Base-by-base conservation (phyloP, 2,113 vertebrate species). In the Bufo bufo region DNA sequence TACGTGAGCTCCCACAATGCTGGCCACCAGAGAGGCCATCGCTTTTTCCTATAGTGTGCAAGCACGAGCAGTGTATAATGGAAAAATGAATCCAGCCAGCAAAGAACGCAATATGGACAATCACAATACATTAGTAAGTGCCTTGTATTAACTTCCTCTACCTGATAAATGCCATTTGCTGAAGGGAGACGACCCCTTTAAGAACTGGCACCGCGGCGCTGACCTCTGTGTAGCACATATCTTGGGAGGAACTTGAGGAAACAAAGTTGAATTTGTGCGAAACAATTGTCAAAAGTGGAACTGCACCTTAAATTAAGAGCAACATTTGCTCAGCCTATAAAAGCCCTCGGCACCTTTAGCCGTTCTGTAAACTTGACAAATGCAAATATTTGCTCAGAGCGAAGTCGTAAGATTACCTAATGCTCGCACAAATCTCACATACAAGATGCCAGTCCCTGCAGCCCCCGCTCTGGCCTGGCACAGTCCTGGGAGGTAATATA, bases 351-450 rank as follows among this genome's bases (percentile, higher is more conserved):
- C 71, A 61, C 78, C 78, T 87, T 74, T 74, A 74, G 54, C 45
- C 59, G 13, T 74, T 75, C 66, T 87, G 82, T 33, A 87, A 75
- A 74, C 54, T 77, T n/a, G 13, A 50, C 54, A 75, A 75, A 88
- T 77, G 69, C 79, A 83, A 88, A 88, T 88, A 88, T 88, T 88
- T 88, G 69, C 79, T 75, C 80, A 88, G 56, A 88, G 81, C 16
- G 69, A n/a, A 88, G 80, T 52, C 23, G 86, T 83, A 82, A 88
- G 69, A 82, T 88, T 75, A 83, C 80, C n/a, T 83, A 82, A 88
- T 83, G 66, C 79, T 77, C 69, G 11, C 69, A 63, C 54, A 88
- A 88, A 88, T 74, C 79, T 88, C 86, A 75, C 79, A 82, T 88
- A 82, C 63, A 87, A 87, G 79, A 47, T 45, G 45, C 58, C 14